Base-by-base conservation (phyloP, 2,113 vertebrate genomes). In the Labrus mixtus region DNA sequence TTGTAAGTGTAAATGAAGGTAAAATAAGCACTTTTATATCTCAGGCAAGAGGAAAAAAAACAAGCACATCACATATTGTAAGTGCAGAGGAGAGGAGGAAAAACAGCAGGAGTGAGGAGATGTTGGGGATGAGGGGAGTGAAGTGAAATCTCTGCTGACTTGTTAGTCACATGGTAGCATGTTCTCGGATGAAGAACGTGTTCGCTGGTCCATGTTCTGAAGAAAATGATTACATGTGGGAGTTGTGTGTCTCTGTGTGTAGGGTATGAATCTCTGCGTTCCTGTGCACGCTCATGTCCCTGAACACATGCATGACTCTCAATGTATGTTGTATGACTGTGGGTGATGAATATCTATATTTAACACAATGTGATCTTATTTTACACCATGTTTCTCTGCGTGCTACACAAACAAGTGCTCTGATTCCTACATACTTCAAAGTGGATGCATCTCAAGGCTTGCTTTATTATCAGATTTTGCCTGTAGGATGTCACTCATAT, bases 81-180 rank as follows among this genome's bases (percentile, higher is more conserved):
- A 33, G 57, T 50, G n/a, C 9, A 37, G 41, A 33, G 16, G 16
- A 64, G 15, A 43, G 23, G 41, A 55, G 8, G 48, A 46, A 41
- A 68, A 39, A 37, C 3, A 51, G 46, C 8, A 55, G 46, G 46
- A 54, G 15, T 12, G 56, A 59, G 8, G 50, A 58, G 10, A 60
- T 57, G n/a, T 8, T 43, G 25, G 23, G 23, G 9, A 45, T 43
- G 29, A 59, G 13, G 3, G 15, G 55, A 57, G 50, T 10, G 17
- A 68, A 70, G 61, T 36, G 11, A 77, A 78, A 68, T 76, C 82
- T 71, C 87, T 62, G 59, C 70, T 74, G 84, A 88, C 82, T 76
- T 76, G 82, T 85, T 83, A 81, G 78, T 60, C 58, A 53, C 86
- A 85, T 71, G 79, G 73, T 61, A 63, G 43, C 73, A 78, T 87